Evolutionary conservation across 2,888 invertebrate species (phyloP), one percentile per base, ranked within the genome.

Genomic region (Drosophila greeni): DNA sequence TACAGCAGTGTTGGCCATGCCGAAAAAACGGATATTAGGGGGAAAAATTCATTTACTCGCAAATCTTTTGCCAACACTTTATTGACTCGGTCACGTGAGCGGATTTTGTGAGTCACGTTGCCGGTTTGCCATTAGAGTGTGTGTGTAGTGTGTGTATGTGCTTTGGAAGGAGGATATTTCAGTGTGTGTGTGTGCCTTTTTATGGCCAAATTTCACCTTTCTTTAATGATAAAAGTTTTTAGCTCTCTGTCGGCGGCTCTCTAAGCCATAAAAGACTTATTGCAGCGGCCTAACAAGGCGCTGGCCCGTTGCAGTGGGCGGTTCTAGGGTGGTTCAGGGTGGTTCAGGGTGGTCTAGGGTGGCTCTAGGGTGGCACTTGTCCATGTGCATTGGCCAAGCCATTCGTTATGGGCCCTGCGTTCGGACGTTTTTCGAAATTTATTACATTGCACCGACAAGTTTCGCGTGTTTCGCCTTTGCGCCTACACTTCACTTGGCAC

Each of bases 401-500:
- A 78, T 79, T 83, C 74, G 76, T 84, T 81, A 78, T 78, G 59
- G 78, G 61, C 62, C 56, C 29, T 34, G 66, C 45, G 51, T 62
- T 74, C 57, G 82, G 79, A 79, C 84, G 74, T 82, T 78, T 75
- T 81, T 29, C 24, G 74, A 75, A 79, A 79, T 84, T 79, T 83
- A 79, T 79, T 83, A 81, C 78, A 67, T 81, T 60, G 79, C 82
- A 74, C 74, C 79, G 84, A 75, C 82, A 78, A 79, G 79, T 74
- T 74, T 84, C 70, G 84, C 79, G 84, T 79, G 82, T 84, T 82
- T 69, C 70, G 67, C 75, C 82, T 73, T 55, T 64, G 70, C 58
- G 66, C 66, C 70, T 66, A 74, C 82, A 84, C 84, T 75, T 70
- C 79, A 72, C 67, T 84, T 67, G 53, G 60, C 66, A 67, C 56